A percentile compares a stretch with the other conserved stretches of the same genome.
These are phyloP conservation scores for Ceratothoa steindachneri DNA, from an alignment of 2,888 invertebrate genomes.

Conservation along the genomic window DNA sequence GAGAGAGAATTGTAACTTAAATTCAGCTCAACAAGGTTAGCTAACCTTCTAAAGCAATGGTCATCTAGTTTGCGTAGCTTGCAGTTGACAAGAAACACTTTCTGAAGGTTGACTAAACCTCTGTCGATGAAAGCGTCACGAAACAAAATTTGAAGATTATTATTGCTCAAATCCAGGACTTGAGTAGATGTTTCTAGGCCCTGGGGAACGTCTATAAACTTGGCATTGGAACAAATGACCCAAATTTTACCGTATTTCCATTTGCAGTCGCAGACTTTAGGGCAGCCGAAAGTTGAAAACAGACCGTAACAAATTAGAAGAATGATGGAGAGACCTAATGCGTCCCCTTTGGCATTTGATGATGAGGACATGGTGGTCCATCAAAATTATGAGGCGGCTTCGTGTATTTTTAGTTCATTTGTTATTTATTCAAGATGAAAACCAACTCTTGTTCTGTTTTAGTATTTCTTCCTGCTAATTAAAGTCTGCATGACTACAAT, in stretches of 20 bases:
- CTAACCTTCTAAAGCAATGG: conserved; percentile 76
- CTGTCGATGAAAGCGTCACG: conserved; percentile 75
- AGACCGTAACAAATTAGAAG: too few relatives aligned
- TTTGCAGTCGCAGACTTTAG: conserved; percentile 71
- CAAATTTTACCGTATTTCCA: conserved; percentile 85
- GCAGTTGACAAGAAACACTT: conserved; percentile 76
- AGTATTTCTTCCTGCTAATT: too few relatives aligned
- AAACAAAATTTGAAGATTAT: conserved; percentile 76
- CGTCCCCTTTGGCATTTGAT: too few relatives aligned
- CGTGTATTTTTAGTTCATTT: too few relatives aligned
- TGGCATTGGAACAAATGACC: conserved; percentile 79
- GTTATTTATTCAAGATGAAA: too few relatives aligned
- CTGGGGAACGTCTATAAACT: conserved; percentile 76
- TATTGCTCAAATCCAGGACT: conserved; percentile 82
- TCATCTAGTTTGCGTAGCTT: conserved; percentile 79
- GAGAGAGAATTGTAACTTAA: conserved; percentile 77
- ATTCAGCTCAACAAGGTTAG: conserved; percentile 84
- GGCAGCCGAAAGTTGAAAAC: too few relatives aligned
- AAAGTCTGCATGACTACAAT: too few relatives aligned
- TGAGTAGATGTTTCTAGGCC: conserved; percentile 83
- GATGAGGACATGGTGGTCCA: too few relatives aligned
- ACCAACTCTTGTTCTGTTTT: too few relatives aligned
- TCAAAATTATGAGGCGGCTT: too few relatives aligned
- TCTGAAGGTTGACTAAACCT: conserved; percentile 78
- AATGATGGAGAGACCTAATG: neutral